phyloP scores from a whole-genome alignment of 2,888 invertebrate species.

The Xanthorhoe spadicearia region DNA sequence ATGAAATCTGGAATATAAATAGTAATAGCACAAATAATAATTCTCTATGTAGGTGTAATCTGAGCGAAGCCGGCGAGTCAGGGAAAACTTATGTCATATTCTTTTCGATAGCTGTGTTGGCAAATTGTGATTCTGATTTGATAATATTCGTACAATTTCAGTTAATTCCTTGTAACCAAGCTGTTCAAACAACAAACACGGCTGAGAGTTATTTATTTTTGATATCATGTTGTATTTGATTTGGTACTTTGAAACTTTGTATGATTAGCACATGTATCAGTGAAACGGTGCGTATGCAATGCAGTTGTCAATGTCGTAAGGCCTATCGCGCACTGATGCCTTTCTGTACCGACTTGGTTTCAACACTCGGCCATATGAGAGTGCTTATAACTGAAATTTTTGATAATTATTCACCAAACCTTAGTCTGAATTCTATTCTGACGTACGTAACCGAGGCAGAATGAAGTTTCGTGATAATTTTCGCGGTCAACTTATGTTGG shows the following conservation, averaged over 20 bases:
- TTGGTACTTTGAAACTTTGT: neutral
- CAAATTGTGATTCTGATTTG: too few relatives aligned
- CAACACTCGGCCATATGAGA: constrained; percentile 20
- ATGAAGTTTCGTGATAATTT: too few relatives aligned
- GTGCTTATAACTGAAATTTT: neutral
- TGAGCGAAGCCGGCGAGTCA: too few relatives aligned
- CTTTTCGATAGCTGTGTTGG: too few relatives aligned
- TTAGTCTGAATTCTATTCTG: neutral
- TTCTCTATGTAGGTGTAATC: neutral
- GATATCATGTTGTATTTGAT: neutral
- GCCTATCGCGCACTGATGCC: constrained; percentile 28
- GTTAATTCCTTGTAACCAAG: too few relatives aligned
- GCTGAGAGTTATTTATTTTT: neutral
- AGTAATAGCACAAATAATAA: neutral
- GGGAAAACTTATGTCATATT: too few relatives aligned
- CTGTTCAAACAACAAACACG: too few relatives aligned
- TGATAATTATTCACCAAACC: neutral
- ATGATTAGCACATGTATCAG: constrained; percentile 2
- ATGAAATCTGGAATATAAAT: neutral
- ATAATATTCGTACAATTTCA: too few relatives aligned
- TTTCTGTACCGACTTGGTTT: constrained; percentile 32
- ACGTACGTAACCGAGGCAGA: too few relatives aligned
- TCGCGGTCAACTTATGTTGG: too few relatives aligned
- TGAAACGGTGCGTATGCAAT: constrained; percentile 12
- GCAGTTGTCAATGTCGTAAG: constrained; percentile 33